These are phyloP conservation scores for Priocnemis perturbator DNA, from an alignment of 2,888 invertebrate species.

Conservation along the genomic window DNA sequence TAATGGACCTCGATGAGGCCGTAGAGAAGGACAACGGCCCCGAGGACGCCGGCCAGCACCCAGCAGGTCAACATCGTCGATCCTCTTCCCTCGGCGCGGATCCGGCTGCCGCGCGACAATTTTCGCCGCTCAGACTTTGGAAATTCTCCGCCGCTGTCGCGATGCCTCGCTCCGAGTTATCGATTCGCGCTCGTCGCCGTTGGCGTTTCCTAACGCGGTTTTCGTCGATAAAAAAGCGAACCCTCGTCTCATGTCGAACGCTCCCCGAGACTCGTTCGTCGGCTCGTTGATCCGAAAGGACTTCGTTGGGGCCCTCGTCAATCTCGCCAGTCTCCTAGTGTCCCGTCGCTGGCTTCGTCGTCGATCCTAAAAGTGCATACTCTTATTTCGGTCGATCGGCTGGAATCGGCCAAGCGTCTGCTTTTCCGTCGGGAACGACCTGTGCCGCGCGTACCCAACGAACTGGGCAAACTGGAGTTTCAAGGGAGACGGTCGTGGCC, in stretches of 20 bases:
- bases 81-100: not conserved
- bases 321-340: no score
- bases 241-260: conserved; percentile 21
- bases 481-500: no score
- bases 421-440: no score
- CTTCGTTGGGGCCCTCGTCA: no score
- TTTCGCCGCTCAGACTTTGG: conserved; percentile 37
- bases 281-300: no score
- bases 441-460: no score
- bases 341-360: no score
- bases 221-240: conserved; percentile 48
- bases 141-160: conserved; percentile 39
- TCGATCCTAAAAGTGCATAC: no score
- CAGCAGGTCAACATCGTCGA: conserved; percentile 69
- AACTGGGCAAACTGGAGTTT: no score
- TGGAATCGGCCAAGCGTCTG: no score
- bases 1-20: conserved; percentile 84
- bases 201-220: conserved; percentile 49
- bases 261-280: no score
- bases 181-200: conserved; percentile 54
- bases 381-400: no score
- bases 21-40: conserved; percentile 78
- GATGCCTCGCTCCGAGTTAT: conserved; percentile 54
- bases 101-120: not conserved
- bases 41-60: conserved; percentile 71